Evolutionary conservation across 2,113 vertebrate species (phyloP).

Genomic region (Brachionichthys hirsutus): DNA sequence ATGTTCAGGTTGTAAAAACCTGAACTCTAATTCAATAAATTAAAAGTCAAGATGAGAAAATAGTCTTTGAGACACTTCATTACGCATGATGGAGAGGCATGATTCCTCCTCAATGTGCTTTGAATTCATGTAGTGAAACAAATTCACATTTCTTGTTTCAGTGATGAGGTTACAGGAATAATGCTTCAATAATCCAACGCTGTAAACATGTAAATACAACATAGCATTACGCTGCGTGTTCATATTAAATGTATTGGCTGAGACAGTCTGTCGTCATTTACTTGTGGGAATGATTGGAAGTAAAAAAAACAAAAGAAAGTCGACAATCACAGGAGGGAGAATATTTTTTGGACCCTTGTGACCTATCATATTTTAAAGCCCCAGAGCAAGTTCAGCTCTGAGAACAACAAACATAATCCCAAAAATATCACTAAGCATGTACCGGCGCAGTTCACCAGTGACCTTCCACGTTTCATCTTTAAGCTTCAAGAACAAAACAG

Average conservation of each 20-base stretch:
- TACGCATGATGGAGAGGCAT: background rate
- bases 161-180: conserved; percentile 6
- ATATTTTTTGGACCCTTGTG: conserved; percentile 51
- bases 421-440: conserved; percentile 38
- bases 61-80: background rate
- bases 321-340: conserved; percentile 15
- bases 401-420: conserved; percentile 44
- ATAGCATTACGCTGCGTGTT: background rate
- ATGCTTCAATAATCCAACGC: background rate
- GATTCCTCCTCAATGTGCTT: background rate
- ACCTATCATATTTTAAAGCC: conserved; percentile 29
- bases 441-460: conserved; percentile 23
- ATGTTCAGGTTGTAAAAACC: no score
- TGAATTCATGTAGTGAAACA: background rate
- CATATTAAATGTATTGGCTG: conserved; percentile 14
- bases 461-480: conserved; percentile 49
- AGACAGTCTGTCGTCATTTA: background rate
- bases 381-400: conserved; percentile 41
- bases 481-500: conserved; percentile 32
- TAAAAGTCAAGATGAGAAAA: background rate
- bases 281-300: conserved; percentile 15
- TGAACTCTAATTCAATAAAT: conserved; percentile 2
- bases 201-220: conserved; percentile 13
- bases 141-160: conserved; percentile 21
- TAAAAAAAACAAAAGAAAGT: no score